Evolutionary conservation across 92 coral and sea anemone genomes (phyloP).

Genomic region (Epizoanthus stellaris): DNA sequence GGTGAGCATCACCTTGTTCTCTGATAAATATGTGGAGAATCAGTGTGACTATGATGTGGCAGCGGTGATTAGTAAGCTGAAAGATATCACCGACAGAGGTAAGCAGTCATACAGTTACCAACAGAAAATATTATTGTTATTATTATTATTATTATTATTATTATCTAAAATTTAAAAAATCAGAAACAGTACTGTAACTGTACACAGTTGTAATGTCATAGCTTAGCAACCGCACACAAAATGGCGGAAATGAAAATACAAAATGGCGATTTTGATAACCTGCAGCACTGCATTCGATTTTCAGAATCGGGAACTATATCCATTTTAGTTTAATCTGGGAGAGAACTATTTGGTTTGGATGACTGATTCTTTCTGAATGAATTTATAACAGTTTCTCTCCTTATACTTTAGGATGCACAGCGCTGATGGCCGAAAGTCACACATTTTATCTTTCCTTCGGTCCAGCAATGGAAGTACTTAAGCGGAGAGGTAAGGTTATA

Average conservation of each 20-base stretch:
- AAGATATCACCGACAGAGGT: conserved; percentile 61
- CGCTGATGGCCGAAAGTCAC: conserved; percentile 79
- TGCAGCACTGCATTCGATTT: no score
- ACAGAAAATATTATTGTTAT: no score
- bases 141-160: no score
- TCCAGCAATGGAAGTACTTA: conserved; percentile 76
- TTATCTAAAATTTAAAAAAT: no score
- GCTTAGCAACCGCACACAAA: no score
- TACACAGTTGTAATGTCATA: no score
- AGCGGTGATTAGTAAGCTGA: conserved; percentile 52
- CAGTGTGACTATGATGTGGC: conserved; percentile 44
- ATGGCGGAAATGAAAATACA: no score
- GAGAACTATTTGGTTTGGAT: no score
- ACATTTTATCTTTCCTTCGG: conserved; percentile 76
- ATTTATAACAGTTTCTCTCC: not conserved
- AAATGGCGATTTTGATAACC: no score
- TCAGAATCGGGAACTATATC: no score
- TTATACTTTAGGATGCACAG: conserved; percentile 28
- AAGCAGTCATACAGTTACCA: not conserved
- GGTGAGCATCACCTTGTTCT: conserved; percentile 26
- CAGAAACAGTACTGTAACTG: no score
- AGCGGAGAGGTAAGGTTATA: conserved; percentile 62
- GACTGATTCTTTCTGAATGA: not conserved
- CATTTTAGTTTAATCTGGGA: no score
- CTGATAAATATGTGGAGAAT: conserved; percentile 19